Conservation (phyloP, 1,140 invertebrate species). For the Bradysia coprophila region DNA sequence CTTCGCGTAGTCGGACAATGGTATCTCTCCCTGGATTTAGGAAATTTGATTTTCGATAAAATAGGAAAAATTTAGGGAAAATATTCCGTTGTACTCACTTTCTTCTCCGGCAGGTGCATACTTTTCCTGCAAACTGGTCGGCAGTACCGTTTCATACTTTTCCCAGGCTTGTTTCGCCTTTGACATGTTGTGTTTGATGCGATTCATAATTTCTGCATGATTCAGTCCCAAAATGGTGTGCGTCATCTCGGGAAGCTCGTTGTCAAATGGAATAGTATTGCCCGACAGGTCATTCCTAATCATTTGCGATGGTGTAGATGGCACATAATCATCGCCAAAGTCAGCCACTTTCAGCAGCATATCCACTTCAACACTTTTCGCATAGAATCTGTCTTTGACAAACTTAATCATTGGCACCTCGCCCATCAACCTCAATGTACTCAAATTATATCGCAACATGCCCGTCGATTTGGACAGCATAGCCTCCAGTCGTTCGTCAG, state of each 20-base stretch:
- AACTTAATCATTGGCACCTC: conserved; percentile 48
- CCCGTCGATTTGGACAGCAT: conserved; percentile 32
- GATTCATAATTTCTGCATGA: conserved; percentile 38
- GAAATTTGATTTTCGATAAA: too few relatives aligned
- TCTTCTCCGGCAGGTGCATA: too few relatives aligned
- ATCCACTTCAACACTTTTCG: conserved; percentile 32
- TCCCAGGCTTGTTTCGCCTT: conserved; percentile 30
- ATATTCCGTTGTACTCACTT: too few relatives aligned
- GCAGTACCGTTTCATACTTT: too few relatives aligned
- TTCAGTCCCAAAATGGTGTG: conserved; percentile 50
- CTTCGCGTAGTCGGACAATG: too few relatives aligned
- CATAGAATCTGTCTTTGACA: conserved; percentile 39
- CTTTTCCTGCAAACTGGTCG: too few relatives aligned
- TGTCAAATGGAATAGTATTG: conserved; percentile 26
- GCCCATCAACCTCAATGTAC: conserved; percentile 45
- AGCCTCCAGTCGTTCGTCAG: conserved; percentile 25
- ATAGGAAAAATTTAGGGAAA: too few relatives aligned
- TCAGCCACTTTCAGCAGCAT: conserved; percentile 31
- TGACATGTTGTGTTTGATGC: conserved; percentile 26
- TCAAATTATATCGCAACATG: conserved; percentile 42
- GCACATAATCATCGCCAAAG: conserved; percentile 36
- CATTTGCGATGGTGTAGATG: conserved; percentile 20
- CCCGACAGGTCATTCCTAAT: conserved; percentile 14
- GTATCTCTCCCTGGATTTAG: too few relatives aligned
- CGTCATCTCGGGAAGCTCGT: conserved; percentile 35